Evolutionary conservation across 1,140 invertebrate genomes (phyloP).

Genomic region (Harlomillsia oculata): DNA sequence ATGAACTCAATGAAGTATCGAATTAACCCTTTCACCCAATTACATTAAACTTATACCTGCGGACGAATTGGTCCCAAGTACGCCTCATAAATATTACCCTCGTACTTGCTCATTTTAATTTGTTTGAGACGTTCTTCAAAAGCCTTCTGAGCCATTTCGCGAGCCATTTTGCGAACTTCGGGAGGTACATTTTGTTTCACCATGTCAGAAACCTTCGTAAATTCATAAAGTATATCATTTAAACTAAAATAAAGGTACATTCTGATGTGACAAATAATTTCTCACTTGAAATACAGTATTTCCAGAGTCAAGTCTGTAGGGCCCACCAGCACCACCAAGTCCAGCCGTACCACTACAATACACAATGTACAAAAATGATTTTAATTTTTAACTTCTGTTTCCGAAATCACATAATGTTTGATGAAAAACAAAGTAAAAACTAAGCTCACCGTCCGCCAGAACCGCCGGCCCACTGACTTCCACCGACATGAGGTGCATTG

Average conservation of each 20-base stretch:
- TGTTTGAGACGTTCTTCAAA: constrained; percentile 80
- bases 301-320: constrained; percentile 82
- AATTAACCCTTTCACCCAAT: background rate
- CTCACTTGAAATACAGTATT: constrained; percentile 77
- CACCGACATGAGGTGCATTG: constrained; percentile 84
- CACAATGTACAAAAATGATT: constrained; percentile 15
- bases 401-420: background rate
- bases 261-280: too few species aligned
- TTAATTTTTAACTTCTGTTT: background rate
- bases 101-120: constrained; percentile 90
- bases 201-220: constrained; percentile 63
- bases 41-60: constrained; percentile 50
- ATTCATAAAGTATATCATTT: background rate
- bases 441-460: constrained; percentile 59
- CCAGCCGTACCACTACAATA: constrained; percentile 75
- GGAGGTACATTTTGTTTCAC: constrained; percentile 86
- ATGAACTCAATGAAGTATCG: background rate
- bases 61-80: constrained; percentile 66
- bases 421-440: too few species aligned
- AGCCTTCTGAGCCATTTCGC: constrained; percentile 83
- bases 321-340: constrained; percentile 81
- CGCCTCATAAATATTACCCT: constrained; percentile 70
- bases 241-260: too few species aligned
- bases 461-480: constrained; percentile 93
- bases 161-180: constrained; percentile 73